These are phyloP conservation scores for Drosophila tani DNA, from an alignment of 1,140 invertebrate genomes.

Conservation along the genomic window DNA sequence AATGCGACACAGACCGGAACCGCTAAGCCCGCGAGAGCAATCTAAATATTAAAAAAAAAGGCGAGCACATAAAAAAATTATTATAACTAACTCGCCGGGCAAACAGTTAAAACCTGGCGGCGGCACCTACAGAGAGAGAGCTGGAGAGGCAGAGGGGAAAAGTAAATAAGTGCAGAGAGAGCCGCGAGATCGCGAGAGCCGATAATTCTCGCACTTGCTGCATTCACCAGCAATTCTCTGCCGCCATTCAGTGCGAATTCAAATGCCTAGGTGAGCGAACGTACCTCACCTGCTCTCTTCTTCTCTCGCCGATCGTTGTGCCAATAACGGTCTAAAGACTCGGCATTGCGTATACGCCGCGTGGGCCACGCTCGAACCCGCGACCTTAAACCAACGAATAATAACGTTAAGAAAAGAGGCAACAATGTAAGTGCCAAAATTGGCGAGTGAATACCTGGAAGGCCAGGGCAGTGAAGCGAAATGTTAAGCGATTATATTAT, in stretches of 20 bases:
- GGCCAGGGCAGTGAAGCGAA: conserved; percentile 40
- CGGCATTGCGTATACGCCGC: conserved; percentile 53
- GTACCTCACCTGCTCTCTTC: conserved; percentile 20
- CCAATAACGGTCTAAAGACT: conserved; percentile 22
- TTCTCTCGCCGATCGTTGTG: conserved; percentile 18
- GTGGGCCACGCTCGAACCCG: conserved; percentile 20
- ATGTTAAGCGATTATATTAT: conserved; percentile 11
- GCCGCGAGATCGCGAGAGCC: conserved; percentile 35
- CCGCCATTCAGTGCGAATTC: conserved; percentile 70
- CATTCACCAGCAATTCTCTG: conserved; percentile 25
- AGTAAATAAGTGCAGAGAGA: conserved; percentile 24
- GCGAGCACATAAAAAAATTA: conserved; percentile 57
- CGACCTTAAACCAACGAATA: conserved; percentile 26
- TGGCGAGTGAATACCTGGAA: conserved; percentile 43
- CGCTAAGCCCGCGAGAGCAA: conserved; percentile 46
- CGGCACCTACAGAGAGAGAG: conserved; percentile 2
- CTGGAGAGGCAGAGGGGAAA: conserved; percentile 2
- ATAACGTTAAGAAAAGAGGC: conserved; percentile 2
- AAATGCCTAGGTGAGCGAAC: conserved; percentile 78
- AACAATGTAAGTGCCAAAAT: conserved; percentile 54
- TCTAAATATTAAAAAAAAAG: conserved; percentile 71
- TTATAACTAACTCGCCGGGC: conserved; percentile 58
- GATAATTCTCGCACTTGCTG: conserved; percentile 51
- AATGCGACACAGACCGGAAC: conserved; percentile 65
- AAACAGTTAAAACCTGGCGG: conserved; percentile 63